Base-by-base conservation (phyloP, 2,888 invertebrate genomes). In the Himalopsyche anomala region DNA sequence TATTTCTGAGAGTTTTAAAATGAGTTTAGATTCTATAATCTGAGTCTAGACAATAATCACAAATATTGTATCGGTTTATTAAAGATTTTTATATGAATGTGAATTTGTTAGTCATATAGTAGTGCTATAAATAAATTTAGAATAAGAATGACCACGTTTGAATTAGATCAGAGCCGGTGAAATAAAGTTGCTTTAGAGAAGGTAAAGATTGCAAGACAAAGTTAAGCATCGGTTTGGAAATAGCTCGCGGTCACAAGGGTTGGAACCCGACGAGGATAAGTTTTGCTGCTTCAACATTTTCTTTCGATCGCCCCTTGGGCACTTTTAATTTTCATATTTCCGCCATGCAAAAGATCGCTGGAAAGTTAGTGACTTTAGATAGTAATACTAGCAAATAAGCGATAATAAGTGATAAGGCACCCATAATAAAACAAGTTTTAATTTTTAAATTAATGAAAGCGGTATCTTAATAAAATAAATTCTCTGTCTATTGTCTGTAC, bases 281-380 rank as follows among this genome's bases (percentile, higher is more conserved):
- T 80, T 80, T 45, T 40, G 38, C 80, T 80, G 45, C 80, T 45
- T 80, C 9, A 80, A 51, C 80, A 74, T 74, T 74, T 74, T 80
- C 80, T 80, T 80, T 80, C 80, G 51, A 80, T 80, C 80, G 51
- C 51, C 80, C 80, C 80, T 28, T 19, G 51, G 80, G 80, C 80
- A 45, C 80, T 80, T 80, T 80, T 80, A 80, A 80, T 80, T 80
- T 80, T 51, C 80, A 80, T 51, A 51, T 80, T 80, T 74, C 74
- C 74, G 38, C 74, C 74, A 36, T 74, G 74, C 12, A 38, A 74
- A 74, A 74, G 74, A 74, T 74, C 38, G 62, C 38, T 15, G 9
- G 12, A 74, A 74, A 74, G 74, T 74, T 74, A 38, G 74, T 36
- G 38, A 15, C 74, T 74, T 74, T 15, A 38, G 12, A 74, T 74